Percentiles rank a stretch among this genome's conserved stretches.
Evolutionary conservation across 64 coral and sea anemone genomes (phyloP).

Genomic region (Pocillopora damicornis): DNA sequence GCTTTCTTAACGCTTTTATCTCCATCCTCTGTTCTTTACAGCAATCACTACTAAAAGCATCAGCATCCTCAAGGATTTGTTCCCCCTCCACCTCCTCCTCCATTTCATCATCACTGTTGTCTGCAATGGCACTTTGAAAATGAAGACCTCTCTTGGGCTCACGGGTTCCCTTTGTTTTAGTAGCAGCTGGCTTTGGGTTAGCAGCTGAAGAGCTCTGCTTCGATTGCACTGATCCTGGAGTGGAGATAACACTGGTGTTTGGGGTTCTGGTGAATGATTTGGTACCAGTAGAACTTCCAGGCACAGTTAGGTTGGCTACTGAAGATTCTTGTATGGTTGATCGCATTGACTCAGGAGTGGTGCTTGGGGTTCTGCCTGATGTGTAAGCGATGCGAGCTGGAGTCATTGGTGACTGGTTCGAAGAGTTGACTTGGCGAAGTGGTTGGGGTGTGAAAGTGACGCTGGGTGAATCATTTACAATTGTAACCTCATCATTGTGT

Average conservation of each 20-base stretch:
- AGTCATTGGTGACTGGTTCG: background rate
- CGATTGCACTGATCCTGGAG: background rate
- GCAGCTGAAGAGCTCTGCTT: constrained; percentile 9
- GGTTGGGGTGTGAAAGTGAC: constrained; percentile 4
- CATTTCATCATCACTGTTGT: background rate
- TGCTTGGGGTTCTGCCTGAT: constrained; percentile 19
- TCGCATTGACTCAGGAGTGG: background rate
- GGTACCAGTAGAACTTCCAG: background rate
- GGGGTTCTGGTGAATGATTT: background rate
- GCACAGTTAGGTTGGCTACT: constrained; percentile 3
- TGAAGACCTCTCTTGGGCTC: constrained; percentile 24
- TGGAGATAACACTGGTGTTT: background rate
- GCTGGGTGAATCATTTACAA: constrained; percentile 1
- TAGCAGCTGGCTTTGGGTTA: background rate
- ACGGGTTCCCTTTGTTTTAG: background rate
- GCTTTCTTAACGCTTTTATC: constrained; percentile 24
- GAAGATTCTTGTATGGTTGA: too few relatives aligned
- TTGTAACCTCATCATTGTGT: constrained; percentile 19
- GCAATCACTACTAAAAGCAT: background rate
- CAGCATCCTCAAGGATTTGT: background rate
- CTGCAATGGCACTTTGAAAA: constrained; percentile 42
- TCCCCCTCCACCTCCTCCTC: constrained; percentile 1
- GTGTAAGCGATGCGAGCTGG: background rate
- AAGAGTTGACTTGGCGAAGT: background rate
- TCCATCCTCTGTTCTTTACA: constrained; percentile 35